Evolutionary conservation across 2,113 vertebrate genomes (phyloP).

Genomic region (Brachyistius frenatus): DNA sequence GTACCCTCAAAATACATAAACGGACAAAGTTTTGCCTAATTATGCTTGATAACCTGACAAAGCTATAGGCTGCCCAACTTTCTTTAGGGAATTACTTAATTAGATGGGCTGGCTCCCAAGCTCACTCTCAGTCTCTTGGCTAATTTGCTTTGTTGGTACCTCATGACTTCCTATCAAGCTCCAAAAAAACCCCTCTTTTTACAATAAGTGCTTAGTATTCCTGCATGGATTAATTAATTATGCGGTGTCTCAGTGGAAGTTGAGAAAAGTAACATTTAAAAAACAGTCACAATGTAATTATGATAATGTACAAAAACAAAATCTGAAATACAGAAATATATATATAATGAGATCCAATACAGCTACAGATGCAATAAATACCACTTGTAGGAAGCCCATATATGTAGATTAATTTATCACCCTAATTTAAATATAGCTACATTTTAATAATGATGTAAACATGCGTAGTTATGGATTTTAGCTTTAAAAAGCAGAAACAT

Average conservation of each 20-base stretch:
- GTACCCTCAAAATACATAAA: conserved; percentile 43
- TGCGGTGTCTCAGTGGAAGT: conserved; percentile 7
- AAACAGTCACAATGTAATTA: conserved; percentile 39
- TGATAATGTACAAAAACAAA: background rate
- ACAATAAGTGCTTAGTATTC: conserved; percentile 25
- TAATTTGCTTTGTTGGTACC: conserved; percentile 62
- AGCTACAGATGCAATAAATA: conserved; percentile 30
- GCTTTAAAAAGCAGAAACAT: background rate
- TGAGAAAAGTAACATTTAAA: conserved; percentile 24
- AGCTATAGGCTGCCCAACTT: conserved; percentile 38
- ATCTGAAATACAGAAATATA: conserved; percentile 25
- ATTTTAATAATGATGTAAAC: no score
- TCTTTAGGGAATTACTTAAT: conserved; percentile 69
- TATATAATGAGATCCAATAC: conserved; percentile 21
- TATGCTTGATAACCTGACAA: conserved; percentile 55
- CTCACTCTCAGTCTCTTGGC: conserved; percentile 26
- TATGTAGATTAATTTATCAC: background rate
- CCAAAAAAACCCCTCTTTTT: conserved; percentile 20
- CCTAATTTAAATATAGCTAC: background rate
- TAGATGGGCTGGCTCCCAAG: conserved; percentile 60
- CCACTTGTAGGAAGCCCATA: background rate
- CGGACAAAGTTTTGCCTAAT: conserved; percentile 54
- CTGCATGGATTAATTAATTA: conserved; percentile 51
- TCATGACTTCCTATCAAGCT: conserved; percentile 56
- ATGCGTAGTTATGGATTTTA: no score